Conservation (phyloP, 2,888 invertebrate genomes). For the Aphidius colemani region DNA sequence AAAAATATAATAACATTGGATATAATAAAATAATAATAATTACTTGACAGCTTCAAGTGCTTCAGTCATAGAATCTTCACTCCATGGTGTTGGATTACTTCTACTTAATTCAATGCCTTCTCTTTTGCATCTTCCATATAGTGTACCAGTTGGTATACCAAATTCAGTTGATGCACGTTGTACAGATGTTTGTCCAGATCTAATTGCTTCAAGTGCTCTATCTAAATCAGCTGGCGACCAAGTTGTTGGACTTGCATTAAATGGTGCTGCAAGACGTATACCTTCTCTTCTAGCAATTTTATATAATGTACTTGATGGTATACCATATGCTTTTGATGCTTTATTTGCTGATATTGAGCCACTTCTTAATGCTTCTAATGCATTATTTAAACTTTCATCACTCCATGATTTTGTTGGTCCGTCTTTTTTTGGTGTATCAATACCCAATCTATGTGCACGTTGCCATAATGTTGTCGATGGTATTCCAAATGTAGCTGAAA, state of each 20-base stretch:
- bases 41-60: constrained; percentile 87
- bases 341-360: constrained; percentile 89
- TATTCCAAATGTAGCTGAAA: constrained; percentile 77
- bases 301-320: constrained; percentile 89
- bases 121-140: constrained; percentile 86
- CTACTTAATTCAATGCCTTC: constrained; percentile 88
- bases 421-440: constrained; percentile 90
- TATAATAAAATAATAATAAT: constrained; percentile 14
- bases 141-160: constrained; percentile 86
- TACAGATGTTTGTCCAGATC: constrained; percentile 80
- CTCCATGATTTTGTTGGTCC: constrained; percentile 87
- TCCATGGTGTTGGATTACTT: constrained; percentile 91
- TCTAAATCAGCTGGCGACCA: constrained; percentile 86
- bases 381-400: constrained; percentile 80
- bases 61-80: constrained; percentile 91
- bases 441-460: constrained; percentile 84
- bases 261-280: constrained; percentile 85
- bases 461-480: constrained; percentile 92
- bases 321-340: constrained; percentile 89
- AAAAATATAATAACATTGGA: neutral
- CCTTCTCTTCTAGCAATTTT: constrained; percentile 90
- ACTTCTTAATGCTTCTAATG: constrained; percentile 79
- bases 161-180: constrained; percentile 85
- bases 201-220: constrained; percentile 80
- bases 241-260: constrained; percentile 87